These are phyloP conservation scores for Operophtera brumata DNA, from an alignment of 2,888 invertebrate genomes.

Conservation along the genomic window DNA sequence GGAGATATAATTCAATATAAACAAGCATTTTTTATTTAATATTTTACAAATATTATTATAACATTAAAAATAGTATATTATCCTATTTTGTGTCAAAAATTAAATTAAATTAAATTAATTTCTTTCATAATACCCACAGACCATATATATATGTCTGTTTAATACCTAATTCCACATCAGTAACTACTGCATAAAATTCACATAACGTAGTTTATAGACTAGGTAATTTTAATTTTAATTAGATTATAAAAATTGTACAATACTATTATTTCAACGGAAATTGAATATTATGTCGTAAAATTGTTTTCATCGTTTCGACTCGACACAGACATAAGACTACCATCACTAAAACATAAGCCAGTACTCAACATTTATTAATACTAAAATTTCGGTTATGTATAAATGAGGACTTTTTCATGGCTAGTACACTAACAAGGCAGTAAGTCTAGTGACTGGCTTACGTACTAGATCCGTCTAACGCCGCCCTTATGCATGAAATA, in stretches of 20 bases:
- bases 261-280: too few species aligned
- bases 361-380: conserved; percentile 2
- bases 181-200: conserved; percentile 40
- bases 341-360: conserved; percentile 16
- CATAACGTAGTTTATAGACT: conserved; percentile 31
- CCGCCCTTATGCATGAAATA: conserved; percentile 9
- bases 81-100: neutral
- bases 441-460: conserved; percentile 23
- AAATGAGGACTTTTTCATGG: neutral
- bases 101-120: conserved; percentile 4
- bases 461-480: conserved; percentile 22
- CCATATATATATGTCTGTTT: too few species aligned
- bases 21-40: too few species aligned
- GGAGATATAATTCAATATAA: neutral
- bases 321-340: neutral
- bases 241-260: too few species aligned
- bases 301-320: too few species aligned
- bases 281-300: too few species aligned
- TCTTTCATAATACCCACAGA: too few species aligned
- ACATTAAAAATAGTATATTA: too few species aligned
- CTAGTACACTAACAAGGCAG: conserved; percentile 14
- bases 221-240: conserved; percentile 19
- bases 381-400: conserved; percentile 5
- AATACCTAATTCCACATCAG: conserved; percentile 3
- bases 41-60: too few species aligned